Base-by-base conservation (phyloP, 1,140 invertebrate genomes). In the Monochamus saltuarius region DNA sequence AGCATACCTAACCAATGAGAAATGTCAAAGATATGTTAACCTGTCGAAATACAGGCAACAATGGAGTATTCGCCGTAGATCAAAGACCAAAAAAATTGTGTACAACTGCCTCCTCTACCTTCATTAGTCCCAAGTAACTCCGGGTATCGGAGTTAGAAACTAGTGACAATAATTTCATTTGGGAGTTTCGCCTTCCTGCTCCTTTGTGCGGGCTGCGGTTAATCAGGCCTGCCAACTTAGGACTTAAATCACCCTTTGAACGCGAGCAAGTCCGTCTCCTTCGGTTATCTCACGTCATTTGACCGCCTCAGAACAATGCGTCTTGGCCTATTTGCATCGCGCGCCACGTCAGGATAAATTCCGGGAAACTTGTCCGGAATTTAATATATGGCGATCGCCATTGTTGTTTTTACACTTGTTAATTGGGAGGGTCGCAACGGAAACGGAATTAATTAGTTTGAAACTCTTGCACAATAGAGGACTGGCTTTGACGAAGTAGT, bases 271-370 rank as follows among this genome's bases (percentile, higher is more conserved):
- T 29, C 22, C 22, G 40, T 54, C 60, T 56, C 55, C 56, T 50
- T 52, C 52, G 29, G 39, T 56, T 62, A 50, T 56, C 60, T 17
- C 45, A 56, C 51, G 17, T 42, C 39, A 17, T 51, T 45, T 62
- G 60, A 62, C 60, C 60, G 53, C 46, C 54, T 52, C 46, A 17
- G 53, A 56, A 62, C 52, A 61, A 61, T 62, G 51, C 17, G 40
- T 47, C 59, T 55, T 47, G 53, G 19, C 53, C 47, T 39, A 42
- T 62, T 62, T 56, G 50, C 54, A 56, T 51, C 53, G 11, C 29
- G 45, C 34, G 40, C 14, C 51, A 38, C 37, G 53, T 34, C 40
- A 11, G 19, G 47, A 62, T 62, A 50, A 62, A 62, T 62, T 29
- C 22, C 22, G 22, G 22, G 22, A 29, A 29, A 29, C 22, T 29